These are phyloP conservation scores for Sarcophaga rosellei DNA, from an alignment of 2,888 invertebrate species.

Conservation along the genomic window DNA sequence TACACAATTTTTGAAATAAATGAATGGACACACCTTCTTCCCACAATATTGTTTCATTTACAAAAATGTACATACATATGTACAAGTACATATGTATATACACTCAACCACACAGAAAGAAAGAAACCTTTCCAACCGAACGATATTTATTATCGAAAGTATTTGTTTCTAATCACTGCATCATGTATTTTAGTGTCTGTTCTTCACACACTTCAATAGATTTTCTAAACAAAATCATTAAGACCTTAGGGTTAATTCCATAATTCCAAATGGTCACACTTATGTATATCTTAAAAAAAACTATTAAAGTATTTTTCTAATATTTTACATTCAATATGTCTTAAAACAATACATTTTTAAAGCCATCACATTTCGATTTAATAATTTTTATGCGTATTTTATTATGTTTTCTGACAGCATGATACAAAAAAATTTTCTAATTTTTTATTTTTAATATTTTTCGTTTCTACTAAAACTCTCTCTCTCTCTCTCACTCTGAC, in stretches of 20 bases:
- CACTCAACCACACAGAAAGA: neutral
- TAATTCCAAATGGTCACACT: neutral
- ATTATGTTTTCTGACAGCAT: neutral
- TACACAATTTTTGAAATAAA: conserved; percentile 64
- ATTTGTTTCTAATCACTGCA: conserved; percentile 55
- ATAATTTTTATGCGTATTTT: neutral
- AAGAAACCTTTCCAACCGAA: neutral
- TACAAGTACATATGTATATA: neutral
- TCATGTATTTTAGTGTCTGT: conserved; percentile 58
- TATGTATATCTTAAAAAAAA: neutral
- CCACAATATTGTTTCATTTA: neutral
- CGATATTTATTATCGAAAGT: conserved; percentile 35
- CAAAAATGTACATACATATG: conserved; percentile 11
- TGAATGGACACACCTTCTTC: conserved; percentile 59
- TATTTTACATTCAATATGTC: neutral
- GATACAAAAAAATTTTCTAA: no score
- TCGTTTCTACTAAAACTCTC: no score
- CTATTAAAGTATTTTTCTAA: neutral
- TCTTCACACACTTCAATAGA: conserved; percentile 61
- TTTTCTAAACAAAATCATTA: conserved; percentile 58
- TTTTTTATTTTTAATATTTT: no score
- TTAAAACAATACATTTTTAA: neutral
- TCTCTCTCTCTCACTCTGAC: no score
- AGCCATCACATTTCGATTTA: neutral
- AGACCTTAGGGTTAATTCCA: conserved; percentile 10